Percentiles rank a stretch among this genome's conserved stretches.
phyloP scores from a whole-genome alignment of 2,113 vertebrate species.

The Perognathus longimembris region DNA sequence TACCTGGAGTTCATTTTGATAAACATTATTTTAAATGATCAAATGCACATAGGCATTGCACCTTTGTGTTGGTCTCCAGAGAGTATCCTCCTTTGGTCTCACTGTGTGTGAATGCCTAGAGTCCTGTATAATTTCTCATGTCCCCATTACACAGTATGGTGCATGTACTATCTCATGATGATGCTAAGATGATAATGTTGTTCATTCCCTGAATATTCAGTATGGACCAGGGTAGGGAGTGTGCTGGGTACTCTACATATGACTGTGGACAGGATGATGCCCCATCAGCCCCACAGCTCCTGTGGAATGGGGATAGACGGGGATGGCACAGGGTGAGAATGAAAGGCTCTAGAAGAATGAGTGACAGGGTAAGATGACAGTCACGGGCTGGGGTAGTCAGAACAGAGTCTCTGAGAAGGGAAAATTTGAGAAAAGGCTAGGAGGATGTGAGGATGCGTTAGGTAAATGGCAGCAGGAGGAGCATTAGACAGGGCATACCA shows the following conservation, averaged over 20 bases:
- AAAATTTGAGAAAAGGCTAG: neutral
- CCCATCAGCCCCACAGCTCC: neutral
- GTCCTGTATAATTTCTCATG: too few relatives aligned
- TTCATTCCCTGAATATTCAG: neutral
- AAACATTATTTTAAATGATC: too few relatives aligned
- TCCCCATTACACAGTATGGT: neutral
- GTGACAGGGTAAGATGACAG: neutral
- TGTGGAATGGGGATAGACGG: neutral
- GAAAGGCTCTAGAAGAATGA: neutral
- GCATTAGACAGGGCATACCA: neutral
- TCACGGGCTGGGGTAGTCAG: neutral
- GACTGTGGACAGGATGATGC: neutral
- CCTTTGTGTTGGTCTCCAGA: too few relatives aligned
- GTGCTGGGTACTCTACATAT: neutral
- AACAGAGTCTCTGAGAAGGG: neutral
- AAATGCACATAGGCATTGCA: too few relatives aligned
- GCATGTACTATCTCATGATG: neutral
- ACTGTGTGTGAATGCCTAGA: too few relatives aligned
- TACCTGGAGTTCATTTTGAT: too few relatives aligned
- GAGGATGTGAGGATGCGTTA: neutral
- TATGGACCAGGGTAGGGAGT: neutral
- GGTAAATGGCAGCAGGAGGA: neutral
- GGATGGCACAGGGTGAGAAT: neutral
- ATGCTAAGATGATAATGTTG: neutral
- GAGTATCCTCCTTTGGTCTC: too few relatives aligned